Percentiles rank a stretch among this genome's conserved stretches.
Conservation (phyloP, 2,888 invertebrate species). For the Drosophila infuscata region DNA sequence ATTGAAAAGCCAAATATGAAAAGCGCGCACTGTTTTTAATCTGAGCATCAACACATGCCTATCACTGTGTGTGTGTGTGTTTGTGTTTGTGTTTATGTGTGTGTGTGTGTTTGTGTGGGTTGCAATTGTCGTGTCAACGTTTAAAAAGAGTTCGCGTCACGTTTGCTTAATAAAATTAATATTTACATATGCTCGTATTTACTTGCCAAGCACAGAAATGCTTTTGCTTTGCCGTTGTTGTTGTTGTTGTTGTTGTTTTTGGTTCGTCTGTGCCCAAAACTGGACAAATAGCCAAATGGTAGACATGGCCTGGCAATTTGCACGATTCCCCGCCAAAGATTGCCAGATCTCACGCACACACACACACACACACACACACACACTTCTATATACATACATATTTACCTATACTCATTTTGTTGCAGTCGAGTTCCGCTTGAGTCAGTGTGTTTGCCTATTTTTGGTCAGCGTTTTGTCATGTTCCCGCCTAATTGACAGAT, state of each 20-base stretch:
- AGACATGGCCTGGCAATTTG: slow-evolving; percentile 68
- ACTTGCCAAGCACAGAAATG: slow-evolving; percentile 45
- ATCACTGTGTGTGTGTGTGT: slow-evolving; percentile 12
- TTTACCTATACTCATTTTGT: neutral
- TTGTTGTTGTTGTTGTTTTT: neutral
- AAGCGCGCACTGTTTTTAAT: slow-evolving; percentile 53
- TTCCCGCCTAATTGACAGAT: slow-evolving; percentile 9
- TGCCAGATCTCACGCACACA: slow-evolving; percentile 29
- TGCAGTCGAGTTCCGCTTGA: slow-evolving; percentile 1
- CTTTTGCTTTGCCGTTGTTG: slow-evolving; percentile 13
- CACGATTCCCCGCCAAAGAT: slow-evolving; percentile 55
- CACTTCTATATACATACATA: neutral
- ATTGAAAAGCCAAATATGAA: slow-evolving; percentile 68
- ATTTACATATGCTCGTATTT: slow-evolving; percentile 79
- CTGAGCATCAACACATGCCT: slow-evolving; percentile 6
- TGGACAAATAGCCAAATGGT: slow-evolving; percentile 67
- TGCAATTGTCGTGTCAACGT: slow-evolving; percentile 62
- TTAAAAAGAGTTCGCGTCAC: slow-evolving; percentile 62
- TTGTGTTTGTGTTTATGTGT: slow-evolving; percentile 16
- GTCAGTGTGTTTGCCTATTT: slow-evolving; percentile 19
- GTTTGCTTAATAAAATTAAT: slow-evolving; percentile 79
- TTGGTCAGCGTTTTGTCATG: slow-evolving; percentile 14
- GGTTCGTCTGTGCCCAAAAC: slow-evolving; percentile 56
- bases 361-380: slow-evolving; percentile 11
- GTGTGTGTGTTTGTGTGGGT: slow-evolving; percentile 24